A percentile compares a stretch with the other conserved stretches of the same genome.
Conservation (phyloP, 2,888 invertebrate genomes). For the Homarus gammarus region DNA sequence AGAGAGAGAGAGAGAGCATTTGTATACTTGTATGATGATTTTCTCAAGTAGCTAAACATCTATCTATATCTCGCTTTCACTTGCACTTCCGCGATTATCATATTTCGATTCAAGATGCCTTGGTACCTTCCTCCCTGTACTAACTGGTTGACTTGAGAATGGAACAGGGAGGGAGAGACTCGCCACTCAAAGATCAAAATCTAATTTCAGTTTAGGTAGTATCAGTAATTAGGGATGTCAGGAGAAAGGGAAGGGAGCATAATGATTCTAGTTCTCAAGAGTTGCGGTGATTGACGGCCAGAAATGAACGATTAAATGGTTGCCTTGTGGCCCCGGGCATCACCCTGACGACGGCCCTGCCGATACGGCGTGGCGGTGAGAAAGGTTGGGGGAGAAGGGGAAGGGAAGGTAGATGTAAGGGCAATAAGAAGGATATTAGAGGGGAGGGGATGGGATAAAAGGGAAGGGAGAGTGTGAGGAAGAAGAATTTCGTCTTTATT, state of each 20-base stretch:
- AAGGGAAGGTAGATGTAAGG: too few relatives aligned
- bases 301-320: conserved; percentile 34
- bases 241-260: not conserved
- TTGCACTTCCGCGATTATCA: too few relatives aligned
- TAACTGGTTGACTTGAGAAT: not conserved
- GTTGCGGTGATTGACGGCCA: conserved; percentile 14
- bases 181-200: not conserved
- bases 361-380: not conserved
- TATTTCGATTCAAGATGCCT: too few relatives aligned
- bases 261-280: not conserved
- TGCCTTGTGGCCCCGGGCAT: conserved; percentile 14
- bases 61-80: too few relatives aligned
- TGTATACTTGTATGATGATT: too few relatives aligned
- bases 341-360: too few relatives aligned
- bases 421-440: not conserved
- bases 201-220: not conserved
- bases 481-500: too few relatives aligned
- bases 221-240: conserved; percentile 7
- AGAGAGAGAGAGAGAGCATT: too few relatives aligned
- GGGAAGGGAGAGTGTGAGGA: not conserved
- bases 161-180: not conserved
- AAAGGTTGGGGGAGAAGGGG: too few relatives aligned
- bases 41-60: too few relatives aligned
- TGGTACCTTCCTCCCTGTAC: too few relatives aligned
- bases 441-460: too few relatives aligned